These are phyloP conservation scores for Apeltes quadracus DNA, from an alignment of 2,113 vertebrate species.

Conservation along the genomic window DNA sequence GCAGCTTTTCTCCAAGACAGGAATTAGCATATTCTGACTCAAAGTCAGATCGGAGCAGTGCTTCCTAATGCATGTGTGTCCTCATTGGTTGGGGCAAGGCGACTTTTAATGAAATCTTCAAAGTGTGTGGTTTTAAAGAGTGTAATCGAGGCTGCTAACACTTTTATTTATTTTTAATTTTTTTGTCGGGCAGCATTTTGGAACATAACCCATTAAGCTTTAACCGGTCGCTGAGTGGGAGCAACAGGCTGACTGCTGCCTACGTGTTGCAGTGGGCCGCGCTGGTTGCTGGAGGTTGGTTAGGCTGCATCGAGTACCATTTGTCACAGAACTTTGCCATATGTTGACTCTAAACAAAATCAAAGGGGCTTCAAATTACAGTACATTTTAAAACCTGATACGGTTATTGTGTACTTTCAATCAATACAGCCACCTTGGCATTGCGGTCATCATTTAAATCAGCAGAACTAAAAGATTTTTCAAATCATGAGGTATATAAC, in stretches of 20 bases:
- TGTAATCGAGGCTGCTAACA: conserved; percentile 38
- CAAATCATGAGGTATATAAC: background rate
- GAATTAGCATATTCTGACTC: conserved; percentile 59
- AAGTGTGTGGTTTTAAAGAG: conserved; percentile 21
- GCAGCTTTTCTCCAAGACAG: conserved; percentile 53
- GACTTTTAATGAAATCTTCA: conserved; percentile 42
- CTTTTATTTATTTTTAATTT: too few relatives aligned
- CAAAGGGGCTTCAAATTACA: background rate
- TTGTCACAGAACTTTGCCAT: background rate
- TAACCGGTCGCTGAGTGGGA: conserved; percentile 14
- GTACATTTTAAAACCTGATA: conserved; percentile 5
- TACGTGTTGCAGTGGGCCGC: conserved; percentile 6
- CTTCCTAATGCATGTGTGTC: background rate
- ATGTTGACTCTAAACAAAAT: background rate
- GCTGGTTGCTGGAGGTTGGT: background rate
- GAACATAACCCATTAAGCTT: conserved; percentile 14
- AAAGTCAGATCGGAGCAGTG: conserved; percentile 13
- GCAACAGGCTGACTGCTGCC: conserved; percentile 40
- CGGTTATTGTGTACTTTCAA: conserved; percentile 2
- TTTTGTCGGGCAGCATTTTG: conserved; percentile 34
- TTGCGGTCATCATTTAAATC: conserved; percentile 19
- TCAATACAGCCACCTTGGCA: background rate
- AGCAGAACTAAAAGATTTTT: background rate
- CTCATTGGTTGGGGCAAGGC: conserved; percentile 1
- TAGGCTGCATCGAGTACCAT: conserved; percentile 4